Evolutionary conservation across 2,113 vertebrate genomes (phyloP), one percentile per base, ranked within the genome.

Genomic region (Gymnocephalus cernua): DNA sequence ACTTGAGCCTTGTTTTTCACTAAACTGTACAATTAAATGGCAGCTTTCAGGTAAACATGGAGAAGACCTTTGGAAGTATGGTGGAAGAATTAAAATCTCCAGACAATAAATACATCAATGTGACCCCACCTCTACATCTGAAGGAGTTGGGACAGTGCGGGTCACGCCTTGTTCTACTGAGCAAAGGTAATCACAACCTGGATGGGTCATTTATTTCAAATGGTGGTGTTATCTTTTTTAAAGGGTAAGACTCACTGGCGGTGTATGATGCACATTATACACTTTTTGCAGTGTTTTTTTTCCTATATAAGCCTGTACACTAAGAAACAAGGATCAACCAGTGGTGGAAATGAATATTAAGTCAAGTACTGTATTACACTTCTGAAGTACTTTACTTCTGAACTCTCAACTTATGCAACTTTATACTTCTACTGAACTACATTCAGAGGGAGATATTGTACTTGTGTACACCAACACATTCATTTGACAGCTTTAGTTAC

Each of bases 81-180:
- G 69, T 64, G 10, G 87, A 91, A 53, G 0, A 21, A 2, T 29
- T 90, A 23, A 75, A 73, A 0, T 23, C 58, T 53, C 79, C 48
- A 70, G 3, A 4, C 19, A 19, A 47, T 38, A 38, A 14, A 1
- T 16, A 2, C 25, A 78, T 94, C 67, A 54, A 76, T 21, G 74
- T 93, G 23, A 86, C 76, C 10, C 87, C 92, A 15, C 88, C 93
- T 29, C 58, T 93, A 32, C 80, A 19, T 4, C 50, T 93, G 58
- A 88, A 90, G 82, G 11, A 44, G 0, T 21, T 86, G 0, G 88
- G 89, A 63, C 3, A 13, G 0, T 11, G 8, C 7, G 11, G 4
- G 2, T 5, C 35, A 0, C 4, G 32, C 1, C 75, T 92, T 51
- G 47, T 93, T 47, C 44, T 84, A 5, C 61, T 94, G 0, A 85